Conservation (phyloP, 2,113 vertebrate genomes). For the Kryptolebias marmoratus region DNA sequence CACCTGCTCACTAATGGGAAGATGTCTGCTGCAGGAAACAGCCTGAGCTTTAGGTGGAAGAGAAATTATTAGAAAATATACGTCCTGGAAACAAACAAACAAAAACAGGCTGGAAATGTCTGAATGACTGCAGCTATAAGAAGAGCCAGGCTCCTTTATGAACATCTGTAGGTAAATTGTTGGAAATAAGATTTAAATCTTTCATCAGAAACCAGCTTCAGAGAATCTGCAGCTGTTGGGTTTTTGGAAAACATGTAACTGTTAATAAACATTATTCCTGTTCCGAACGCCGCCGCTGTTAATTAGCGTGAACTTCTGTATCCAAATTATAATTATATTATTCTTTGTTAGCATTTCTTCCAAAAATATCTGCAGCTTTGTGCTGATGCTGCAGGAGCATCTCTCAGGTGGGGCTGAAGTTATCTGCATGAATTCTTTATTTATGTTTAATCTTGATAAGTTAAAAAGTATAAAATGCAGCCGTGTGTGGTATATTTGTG, state of each 20-base stretch:
- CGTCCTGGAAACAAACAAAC: too few species aligned
- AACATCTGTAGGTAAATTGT: background rate
- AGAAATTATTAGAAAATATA: too few species aligned
- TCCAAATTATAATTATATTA: too few species aligned
- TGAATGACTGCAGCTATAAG: too few species aligned
- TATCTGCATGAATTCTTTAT: too few species aligned
- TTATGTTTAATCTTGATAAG: too few species aligned
- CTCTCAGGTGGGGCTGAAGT: background rate
- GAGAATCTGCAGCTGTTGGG: background rate
- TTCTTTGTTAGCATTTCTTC: background rate
- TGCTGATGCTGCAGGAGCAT: background rate
- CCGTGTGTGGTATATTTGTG: too few species aligned
- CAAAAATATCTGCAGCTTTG: background rate
- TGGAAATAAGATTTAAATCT: background rate
- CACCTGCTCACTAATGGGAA: constrained; percentile 26
- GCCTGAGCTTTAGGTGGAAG: background rate
- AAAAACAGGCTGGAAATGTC: too few species aligned
- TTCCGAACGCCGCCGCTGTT: background rate
- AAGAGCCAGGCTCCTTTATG: background rate
- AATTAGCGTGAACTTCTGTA: too few species aligned
- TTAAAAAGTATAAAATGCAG: too few species aligned
- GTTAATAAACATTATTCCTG: background rate
- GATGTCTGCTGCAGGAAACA: constrained; percentile 16
- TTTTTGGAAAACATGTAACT: background rate
- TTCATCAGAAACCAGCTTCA: background rate